Conservation (phyloP, 2,888 invertebrate species). For the Cepaea hortensis region DNA sequence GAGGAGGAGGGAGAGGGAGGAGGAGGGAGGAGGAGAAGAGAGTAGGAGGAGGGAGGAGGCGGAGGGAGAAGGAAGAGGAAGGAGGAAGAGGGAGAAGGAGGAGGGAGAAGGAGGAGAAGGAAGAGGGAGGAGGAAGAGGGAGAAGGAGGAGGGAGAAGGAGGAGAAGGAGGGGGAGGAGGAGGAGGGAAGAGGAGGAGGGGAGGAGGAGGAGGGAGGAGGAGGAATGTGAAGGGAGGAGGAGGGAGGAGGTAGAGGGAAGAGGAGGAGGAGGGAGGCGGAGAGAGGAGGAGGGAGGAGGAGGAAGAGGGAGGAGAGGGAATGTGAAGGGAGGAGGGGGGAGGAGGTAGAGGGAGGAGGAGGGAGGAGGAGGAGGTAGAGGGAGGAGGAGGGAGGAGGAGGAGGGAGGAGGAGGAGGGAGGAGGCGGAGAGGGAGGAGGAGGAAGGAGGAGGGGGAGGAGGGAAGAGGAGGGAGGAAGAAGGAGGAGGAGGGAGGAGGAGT, state of each 20-base stretch:
- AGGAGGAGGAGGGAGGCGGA: no score
- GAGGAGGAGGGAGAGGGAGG: no score
- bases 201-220: not conserved
- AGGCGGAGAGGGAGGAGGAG: not conserved
- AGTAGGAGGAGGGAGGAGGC: no score
- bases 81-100: no score
- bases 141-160: not conserved
- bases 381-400: not conserved
- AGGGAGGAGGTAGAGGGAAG: no score
- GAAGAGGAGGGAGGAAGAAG: not conserved
- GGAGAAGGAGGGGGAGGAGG: no score
- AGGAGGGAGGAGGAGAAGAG: not conserved
- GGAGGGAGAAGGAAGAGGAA: no score
- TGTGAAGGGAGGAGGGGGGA: no score
- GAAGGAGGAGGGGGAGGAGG: not conserved
- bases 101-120: not conserved
- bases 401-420: not conserved
- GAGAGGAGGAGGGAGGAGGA: no score
- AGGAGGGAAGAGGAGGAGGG: not conserved
- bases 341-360: not conserved
- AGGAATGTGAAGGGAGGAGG: not conserved
- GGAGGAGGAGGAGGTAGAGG: no score
- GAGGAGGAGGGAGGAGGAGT: not conserved
- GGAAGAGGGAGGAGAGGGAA: no score
- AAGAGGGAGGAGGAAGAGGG: not conserved